Percentiles rank a stretch among this genome's conserved stretches.
Evolutionary conservation across 2,113 vertebrate species (phyloP).

Genomic region (Rhipidura dahli): DNA sequence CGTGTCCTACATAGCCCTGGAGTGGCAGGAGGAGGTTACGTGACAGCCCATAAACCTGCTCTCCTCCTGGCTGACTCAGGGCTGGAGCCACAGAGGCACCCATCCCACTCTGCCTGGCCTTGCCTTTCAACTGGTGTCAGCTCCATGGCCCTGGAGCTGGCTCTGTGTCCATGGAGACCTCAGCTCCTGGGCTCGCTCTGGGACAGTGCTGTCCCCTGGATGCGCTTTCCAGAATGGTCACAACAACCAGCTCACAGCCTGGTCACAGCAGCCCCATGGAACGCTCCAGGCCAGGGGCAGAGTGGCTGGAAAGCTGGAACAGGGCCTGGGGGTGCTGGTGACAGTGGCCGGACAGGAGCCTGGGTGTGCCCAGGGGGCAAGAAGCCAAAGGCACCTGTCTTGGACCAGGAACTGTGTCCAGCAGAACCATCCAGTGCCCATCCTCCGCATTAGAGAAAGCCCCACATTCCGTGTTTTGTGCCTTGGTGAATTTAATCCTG

Average conservation of each 20-base stretch:
- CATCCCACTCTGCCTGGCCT: fast-evolving
- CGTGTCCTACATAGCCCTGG: background rate
- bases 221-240: background rate
- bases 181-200: background rate
- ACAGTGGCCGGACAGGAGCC: background rate
- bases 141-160: fast-evolving
- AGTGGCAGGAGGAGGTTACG: background rate
- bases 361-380: background rate
- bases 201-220: background rate
- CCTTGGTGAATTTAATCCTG: too few species aligned
- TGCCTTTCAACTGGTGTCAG: fast-evolving
- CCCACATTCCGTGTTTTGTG: too few species aligned
- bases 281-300: background rate
- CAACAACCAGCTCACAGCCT: background rate
- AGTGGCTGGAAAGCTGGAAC: background rate
- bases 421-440: background rate
- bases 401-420: background rate
- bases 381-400: background rate
- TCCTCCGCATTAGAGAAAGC: too few species aligned
- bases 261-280: background rate
- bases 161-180: fast-evolving
- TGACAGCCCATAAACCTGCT: background rate
- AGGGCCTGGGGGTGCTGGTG: background rate
- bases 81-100: background rate
- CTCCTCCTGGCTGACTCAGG: background rate